Conservation (phyloP, 2,113 vertebrate species). For the Barbus barbus region DNA sequence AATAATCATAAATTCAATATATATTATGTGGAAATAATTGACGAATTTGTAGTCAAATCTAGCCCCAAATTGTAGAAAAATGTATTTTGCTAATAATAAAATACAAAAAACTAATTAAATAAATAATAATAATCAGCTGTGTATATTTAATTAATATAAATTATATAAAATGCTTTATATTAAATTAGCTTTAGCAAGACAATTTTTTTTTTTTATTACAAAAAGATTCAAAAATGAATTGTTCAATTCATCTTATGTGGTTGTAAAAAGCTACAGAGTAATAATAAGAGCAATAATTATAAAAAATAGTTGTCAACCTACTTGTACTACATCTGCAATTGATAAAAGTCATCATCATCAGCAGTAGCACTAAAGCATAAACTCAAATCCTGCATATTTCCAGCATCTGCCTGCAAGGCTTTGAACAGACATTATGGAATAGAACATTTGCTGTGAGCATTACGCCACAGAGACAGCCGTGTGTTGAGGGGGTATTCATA, state of each 20-base stretch:
- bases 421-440: not conserved
- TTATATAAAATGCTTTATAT: too few species aligned
- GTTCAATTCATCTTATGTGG: not conserved
- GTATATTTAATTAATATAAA: too few species aligned
- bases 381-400: not conserved
- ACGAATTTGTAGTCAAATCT: too few species aligned
- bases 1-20: not conserved
- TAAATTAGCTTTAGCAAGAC: not conserved
- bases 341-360: not conserved
- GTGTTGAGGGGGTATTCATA: constrained; percentile 26
- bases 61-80: too few species aligned
- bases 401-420: not conserved
- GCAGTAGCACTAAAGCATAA: not conserved
- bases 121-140: too few species aligned
- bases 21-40: too few species aligned
- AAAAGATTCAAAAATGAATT: too few species aligned
- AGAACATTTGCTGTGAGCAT: constrained; percentile 15
- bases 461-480: not conserved
- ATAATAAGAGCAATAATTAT: not conserved
- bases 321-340: not conserved
- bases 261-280: not conserved
- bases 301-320: not conserved
- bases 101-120: too few species aligned
- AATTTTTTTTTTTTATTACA: too few species aligned
- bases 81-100: too few species aligned